These are phyloP conservation scores for Heliconius congener DNA, from an alignment of 1,140 invertebrate species.

Conservation along the genomic window DNA sequence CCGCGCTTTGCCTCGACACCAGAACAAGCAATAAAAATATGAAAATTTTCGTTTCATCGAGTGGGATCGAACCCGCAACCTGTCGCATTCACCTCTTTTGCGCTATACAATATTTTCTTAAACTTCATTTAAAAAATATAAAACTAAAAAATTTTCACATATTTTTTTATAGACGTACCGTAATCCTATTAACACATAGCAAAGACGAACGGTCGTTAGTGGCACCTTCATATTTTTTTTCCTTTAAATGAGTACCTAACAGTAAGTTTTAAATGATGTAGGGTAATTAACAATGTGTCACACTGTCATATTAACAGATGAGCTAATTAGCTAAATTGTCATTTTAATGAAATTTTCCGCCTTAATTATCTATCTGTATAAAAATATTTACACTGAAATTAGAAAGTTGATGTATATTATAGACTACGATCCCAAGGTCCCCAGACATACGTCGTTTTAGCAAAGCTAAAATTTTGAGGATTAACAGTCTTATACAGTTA, in stretches of 20 bases:
- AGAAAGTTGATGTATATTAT: not conserved
- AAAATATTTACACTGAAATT: not conserved
- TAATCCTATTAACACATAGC: not conserved
- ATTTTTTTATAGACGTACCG: not conserved
- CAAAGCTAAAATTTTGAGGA: too few relatives aligned
- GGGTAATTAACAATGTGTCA: not conserved
- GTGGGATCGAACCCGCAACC: too few relatives aligned
- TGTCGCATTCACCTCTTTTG: too few relatives aligned
- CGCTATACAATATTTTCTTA: too few relatives aligned
- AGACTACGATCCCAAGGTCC: too few relatives aligned
- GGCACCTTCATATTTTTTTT: not conserved
- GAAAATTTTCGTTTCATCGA: too few relatives aligned
- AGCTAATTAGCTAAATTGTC: not conserved
- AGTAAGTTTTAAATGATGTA: not conserved
- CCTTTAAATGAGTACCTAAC: not conserved
- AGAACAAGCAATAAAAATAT: too few relatives aligned
- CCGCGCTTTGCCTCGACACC: too few relatives aligned
- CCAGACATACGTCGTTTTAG: too few relatives aligned
- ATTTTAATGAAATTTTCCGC: not conserved
- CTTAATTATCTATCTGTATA: not conserved
- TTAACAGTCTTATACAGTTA: too few relatives aligned
- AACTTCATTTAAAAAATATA: not conserved
- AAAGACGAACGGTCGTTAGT: not conserved
- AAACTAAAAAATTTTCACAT: not conserved
- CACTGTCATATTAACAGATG: not conserved